Evolutionary conservation across 2,797 vertebrate genomes (phyloP), one percentile per base, ranked within the genome.

Genomic region (Halcyon chelicuti): DNA sequence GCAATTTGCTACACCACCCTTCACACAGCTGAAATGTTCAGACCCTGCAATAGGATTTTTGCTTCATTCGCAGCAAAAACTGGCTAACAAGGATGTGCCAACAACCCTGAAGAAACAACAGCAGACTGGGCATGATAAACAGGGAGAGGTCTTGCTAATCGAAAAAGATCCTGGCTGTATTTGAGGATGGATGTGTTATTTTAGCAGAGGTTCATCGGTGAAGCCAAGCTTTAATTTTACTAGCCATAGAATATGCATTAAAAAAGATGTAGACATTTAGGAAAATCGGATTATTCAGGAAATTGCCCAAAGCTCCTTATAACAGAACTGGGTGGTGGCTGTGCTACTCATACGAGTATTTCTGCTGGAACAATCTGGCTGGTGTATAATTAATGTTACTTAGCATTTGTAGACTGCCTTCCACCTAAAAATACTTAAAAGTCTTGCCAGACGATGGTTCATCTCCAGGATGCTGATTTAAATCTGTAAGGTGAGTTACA

Each of bases 181-280:
- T 87, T n/a, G 62, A 79, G 49, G 33, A 55, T 20, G 18, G 44
- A 26, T 44, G 47, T 54, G 49, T 57, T 78, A 76, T 70, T 97
- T 89, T 42, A 87, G 88, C 57, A 58, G 76, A 73, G 47, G n/a
- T 37, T 67, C 55, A 89, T 60, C 83, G 84, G 39, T 26, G 40
- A 70, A 82, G 75, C 60, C 65, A 72, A 29, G 42, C 25, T 94
- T 85, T 93, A 31, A 74, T 93, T 96, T 94, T 78, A 58, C 60
- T 78, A 80, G 46, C 54, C 80, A 42, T 31, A 51, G 87, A 79
- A 88, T 39, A 81, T 71, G 82, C 60, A 84, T 87, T 80, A 58
- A 90, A 90, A 80, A 91, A 78, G 83, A 74, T 63, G 85, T 91
- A 92, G 92, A 88, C 68, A 74, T 88, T 79, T 74, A 87, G 68